Evolutionary conservation across 2,113 vertebrate genomes (phyloP), one percentile per base, ranked within the genome.

Genomic region (Pongo pygmaeus): DNA sequence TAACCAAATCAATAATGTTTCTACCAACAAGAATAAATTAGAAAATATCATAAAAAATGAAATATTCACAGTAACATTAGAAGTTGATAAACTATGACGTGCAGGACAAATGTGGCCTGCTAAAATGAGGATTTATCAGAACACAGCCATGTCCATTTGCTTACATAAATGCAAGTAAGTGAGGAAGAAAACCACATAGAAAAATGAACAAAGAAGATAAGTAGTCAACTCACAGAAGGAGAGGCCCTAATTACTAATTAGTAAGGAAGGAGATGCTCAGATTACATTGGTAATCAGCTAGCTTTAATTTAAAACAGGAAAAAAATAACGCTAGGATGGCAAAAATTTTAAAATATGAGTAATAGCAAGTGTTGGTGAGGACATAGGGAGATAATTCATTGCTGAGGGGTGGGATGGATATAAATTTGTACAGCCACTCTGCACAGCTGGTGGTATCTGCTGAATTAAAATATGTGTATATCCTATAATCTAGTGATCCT

Each of bases 31-130:
- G 13, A 90, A 96, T 22, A 84, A 84, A 69, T 35, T 52, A 35
- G 70, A 93, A 94, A 93, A 88, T 87, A 35, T 11, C 48, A 79
- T 84, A 83, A 86, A 89, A 92, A 86, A 38, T 91, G 35, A 80
- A 93, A 84, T 84, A 52, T 50, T 86, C 25, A 75, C 20, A 74
- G 46, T n/a, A 86, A 46, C 23, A 23, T 87, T 43, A 77, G 25
- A 25, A 92, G 13, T 55, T 88, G n/a, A 17, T 16, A 25, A 88
- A 17, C 43, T 75, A 23, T 69, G 46, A n/a, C 46, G 17, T 23
- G 35, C 6, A 52, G 20, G 27, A 35, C 5, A 89, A 69, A 85
- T 13, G 8, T 91, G 75, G 20, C 30, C 64, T 46, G 13, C 11
- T 78, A 22, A 89, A 79, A 35, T 95, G 50, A 69, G 38, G 17